Base-by-base conservation (phyloP, 2,797 vertebrate species). In the Cynopterus sphinx region DNA sequence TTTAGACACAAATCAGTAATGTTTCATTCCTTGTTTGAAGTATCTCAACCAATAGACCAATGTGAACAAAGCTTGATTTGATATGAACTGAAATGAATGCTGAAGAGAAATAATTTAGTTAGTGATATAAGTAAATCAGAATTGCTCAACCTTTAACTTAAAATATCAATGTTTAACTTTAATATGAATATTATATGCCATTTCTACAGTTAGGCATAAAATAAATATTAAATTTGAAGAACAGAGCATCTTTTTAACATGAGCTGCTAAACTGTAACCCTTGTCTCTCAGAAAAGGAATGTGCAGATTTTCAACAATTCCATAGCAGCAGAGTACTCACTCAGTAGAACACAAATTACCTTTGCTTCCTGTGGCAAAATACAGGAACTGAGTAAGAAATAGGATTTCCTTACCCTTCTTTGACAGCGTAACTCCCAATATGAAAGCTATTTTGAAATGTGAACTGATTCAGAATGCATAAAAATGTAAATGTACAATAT, bases 261-360 rank as follows among this genome's bases (percentile, higher is more conserved):
- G 94, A 97, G 95, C 96, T 98, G 97, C 97, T 97, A 94, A 97
- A 93, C 94, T 96, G 96, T 97, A 97, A 96, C 87, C 93, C 96
- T 83, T 97, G 85, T 94, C 79, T 70, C 24, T 94, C 79, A 96
- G 74, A 93, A 96, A 98, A 98, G 97, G 98, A 98, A 98, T 98
- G 98, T 98, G 97, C 97, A 98, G 96, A 96, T 96, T 98, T 98
- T 97, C 94, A 97, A 97, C 89, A 97, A 98, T 96, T 98, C 96
- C 83, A 97, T 89, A 98, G 98, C 97, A 98, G 98, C 98, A 98
- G 97, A 97, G 63, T 51, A 73, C 51, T 94, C 97, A 95, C 94
- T 96, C 96, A 96, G 95, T 90, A 98, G 98, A 94, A 97, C 51
- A 97, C 94, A 98, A 96, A 97, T 96, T 94, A 97, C 94, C 94